phyloP scores from a whole-genome alignment of 1,140 invertebrate species.

The Matsumurasca onukii region DNA sequence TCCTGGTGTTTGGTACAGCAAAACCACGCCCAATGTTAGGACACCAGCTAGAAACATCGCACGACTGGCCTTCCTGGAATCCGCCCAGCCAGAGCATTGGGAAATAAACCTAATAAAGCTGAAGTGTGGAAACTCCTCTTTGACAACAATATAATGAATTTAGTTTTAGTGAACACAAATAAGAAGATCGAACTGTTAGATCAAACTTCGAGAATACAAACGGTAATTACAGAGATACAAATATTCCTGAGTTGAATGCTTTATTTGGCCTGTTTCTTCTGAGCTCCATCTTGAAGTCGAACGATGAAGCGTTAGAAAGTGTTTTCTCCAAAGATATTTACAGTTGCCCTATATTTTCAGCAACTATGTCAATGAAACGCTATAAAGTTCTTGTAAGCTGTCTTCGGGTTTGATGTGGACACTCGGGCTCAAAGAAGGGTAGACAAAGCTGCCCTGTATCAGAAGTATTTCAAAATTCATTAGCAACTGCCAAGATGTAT shows the following conservation, averaged over 20 bases:
- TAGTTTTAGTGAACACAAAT: conserved; percentile 17
- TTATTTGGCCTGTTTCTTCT: conserved; percentile 21
- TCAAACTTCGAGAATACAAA: not conserved
- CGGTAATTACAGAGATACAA: conserved; percentile 24
- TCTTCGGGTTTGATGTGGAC: conserved; percentile 15
- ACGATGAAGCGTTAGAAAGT: not conserved
- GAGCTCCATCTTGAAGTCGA: too few species aligned
- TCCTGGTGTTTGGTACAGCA: conserved; percentile 2
- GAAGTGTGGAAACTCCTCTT: conserved; percentile 27
- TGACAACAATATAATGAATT: conserved; percentile 20
- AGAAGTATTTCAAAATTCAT: conserved; percentile 11
- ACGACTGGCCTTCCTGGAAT: not conserved
- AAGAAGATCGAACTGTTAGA: not conserved
- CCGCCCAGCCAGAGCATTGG: conserved; percentile 11
- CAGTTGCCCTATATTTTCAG: conserved; percentile 15
- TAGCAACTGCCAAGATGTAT: not conserved
- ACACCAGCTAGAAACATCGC: conserved; percentile 8
- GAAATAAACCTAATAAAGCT: conserved; percentile 19
- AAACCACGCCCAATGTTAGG: not conserved
- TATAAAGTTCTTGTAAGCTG: not conserved
- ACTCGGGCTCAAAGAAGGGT: not conserved
- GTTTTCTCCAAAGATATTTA: conserved; percentile 10
- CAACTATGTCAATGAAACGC: conserved; percentile 18
- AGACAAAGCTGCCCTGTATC: conserved; percentile 19
- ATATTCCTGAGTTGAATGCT: conserved; percentile 20